phyloP scores from a whole-genome alignment of 2,888 invertebrate species.

The Magallana nippona region DNA sequence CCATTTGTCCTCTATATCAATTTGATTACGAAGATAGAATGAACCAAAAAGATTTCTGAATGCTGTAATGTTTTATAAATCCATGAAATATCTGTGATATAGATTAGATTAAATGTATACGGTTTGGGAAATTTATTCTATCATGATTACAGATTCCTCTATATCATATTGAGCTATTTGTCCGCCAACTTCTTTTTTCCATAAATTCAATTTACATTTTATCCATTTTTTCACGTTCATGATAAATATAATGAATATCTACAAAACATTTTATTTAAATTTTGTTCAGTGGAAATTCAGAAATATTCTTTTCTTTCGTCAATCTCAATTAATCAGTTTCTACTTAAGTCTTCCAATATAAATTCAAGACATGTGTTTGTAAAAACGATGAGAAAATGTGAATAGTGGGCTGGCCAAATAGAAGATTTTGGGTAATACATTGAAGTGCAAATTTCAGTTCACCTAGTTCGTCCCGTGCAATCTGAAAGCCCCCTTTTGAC shows the following conservation, averaged over 20 bases:
- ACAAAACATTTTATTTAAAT: background rate
- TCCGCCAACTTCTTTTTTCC: background rate
- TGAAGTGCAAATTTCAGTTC: constrained; percentile 36
- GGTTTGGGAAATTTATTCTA: background rate
- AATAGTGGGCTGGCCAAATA: constrained; percentile 12
- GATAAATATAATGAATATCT: background rate
- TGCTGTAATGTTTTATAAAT: constrained; percentile 18
- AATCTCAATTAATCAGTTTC: constrained; percentile 4
- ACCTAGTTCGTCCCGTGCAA: constrained; percentile 37
- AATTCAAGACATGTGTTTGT: constrained; percentile 2
- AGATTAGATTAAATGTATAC: background rate
- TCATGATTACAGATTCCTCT: background rate
- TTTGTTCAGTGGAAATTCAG: background rate
- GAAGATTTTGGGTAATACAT: constrained; percentile 25
- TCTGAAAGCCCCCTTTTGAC: constrained; percentile 43
- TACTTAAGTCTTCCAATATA: constrained; percentile 14
- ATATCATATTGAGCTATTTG: background rate
- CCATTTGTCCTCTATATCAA: constrained; percentile 44
- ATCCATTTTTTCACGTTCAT: too few species aligned
- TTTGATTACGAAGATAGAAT: constrained; percentile 32
- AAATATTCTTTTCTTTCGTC: background rate
- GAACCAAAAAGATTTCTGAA: constrained; percentile 20
- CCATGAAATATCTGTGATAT: constrained; percentile 13
- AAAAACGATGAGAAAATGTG: constrained; percentile 25
- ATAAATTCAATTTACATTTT: background rate